phyloP scores from a whole-genome alignment of 2,113 vertebrate species.

The Sinosuthora webbiana region DNA sequence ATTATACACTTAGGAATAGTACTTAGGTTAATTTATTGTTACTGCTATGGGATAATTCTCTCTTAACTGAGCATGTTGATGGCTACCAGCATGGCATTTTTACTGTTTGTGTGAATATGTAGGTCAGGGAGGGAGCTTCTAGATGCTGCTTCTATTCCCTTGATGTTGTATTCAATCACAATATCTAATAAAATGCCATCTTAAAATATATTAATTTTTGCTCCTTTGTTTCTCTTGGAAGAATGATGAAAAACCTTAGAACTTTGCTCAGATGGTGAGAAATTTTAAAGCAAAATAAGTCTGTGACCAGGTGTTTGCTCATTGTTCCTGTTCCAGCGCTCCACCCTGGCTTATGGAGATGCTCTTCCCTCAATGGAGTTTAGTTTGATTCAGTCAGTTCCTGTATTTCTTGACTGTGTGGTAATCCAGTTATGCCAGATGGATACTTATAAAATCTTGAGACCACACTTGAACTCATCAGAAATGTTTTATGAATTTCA shows the following conservation, averaged over 20 bases:
- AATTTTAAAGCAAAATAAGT: background rate
- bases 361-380: background rate
- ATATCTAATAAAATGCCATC: background rate
- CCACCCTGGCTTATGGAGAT: background rate
- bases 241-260: background rate
- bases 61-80: background rate
- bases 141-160: background rate
- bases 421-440: background rate
- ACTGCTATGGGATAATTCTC: background rate
- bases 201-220: background rate
- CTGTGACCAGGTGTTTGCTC: background rate
- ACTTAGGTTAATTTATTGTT: constrained; percentile 14
- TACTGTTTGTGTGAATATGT: background rate
- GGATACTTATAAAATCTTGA: background rate
- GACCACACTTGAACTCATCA: background rate
- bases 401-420: background rate
- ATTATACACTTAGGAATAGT: constrained; percentile 18
- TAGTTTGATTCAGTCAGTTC: background rate
- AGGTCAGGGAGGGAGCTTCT: background rate
- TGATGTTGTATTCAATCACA: constrained; percentile 10
- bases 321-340: background rate
- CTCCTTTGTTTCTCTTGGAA: background rate
- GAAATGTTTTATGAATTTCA: background rate
- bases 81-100: background rate
- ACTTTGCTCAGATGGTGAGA: background rate